Evolutionary conservation across 2,888 invertebrate species (phyloP).

Genomic region (Dicyrtomina minuta): DNA sequence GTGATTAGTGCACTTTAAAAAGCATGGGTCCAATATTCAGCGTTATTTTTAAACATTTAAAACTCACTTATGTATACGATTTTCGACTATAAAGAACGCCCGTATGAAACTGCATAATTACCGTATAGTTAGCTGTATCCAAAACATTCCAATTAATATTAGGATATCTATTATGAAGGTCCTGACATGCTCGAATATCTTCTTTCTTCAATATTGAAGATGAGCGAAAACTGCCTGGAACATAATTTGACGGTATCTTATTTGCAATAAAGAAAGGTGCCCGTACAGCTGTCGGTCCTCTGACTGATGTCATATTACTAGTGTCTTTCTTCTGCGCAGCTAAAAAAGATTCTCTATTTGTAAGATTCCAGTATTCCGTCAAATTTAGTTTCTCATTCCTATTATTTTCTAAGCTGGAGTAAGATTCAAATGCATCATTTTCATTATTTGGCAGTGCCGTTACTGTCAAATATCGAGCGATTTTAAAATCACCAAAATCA

Average conservation of each 20-base stretch:
- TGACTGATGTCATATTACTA: constrained; percentile 55
- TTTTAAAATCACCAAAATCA: constrained; percentile 64
- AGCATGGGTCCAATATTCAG: too few species aligned
- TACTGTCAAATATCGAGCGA: constrained; percentile 64
- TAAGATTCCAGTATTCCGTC: neutral
- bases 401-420: neutral
- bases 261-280: constrained; percentile 66
- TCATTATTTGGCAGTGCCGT: constrained; percentile 56
- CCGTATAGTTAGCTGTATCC: constrained; percentile 22
- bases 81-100: neutral
- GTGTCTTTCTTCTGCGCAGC: constrained; percentile 34
- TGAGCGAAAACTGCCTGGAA: constrained; percentile 59
- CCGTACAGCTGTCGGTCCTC: constrained; percentile 62
- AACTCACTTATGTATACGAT: neutral
- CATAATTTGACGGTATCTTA: constrained; percentile 59
- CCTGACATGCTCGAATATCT: constrained; percentile 55
- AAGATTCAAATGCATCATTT: neutral
- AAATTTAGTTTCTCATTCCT: neutral
- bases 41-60: too few species aligned
- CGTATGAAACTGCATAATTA: neutral
- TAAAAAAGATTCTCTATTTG: constrained; percentile 27
- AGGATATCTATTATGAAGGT: constrained; percentile 57
- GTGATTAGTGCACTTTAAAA: too few species aligned
- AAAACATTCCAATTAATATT: constrained; percentile 48
- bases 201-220: constrained; percentile 56